Percentiles rank a stretch among this genome's conserved stretches.
phyloP scores from a whole-genome alignment of 2,888 invertebrate species.

The Tetranychus truncatus region DNA sequence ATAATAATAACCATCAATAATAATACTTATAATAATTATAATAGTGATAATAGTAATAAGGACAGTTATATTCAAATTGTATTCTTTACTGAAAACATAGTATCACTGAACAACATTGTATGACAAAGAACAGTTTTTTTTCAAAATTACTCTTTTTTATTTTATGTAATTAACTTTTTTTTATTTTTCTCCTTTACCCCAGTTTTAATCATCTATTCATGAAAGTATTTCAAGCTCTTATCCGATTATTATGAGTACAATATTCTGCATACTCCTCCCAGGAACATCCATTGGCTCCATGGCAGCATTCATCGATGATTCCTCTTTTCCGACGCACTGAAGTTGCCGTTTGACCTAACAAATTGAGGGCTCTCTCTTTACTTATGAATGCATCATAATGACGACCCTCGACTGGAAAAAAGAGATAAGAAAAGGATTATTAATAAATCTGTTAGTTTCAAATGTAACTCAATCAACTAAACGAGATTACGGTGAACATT shows the following conservation, averaged over 20 bases:
- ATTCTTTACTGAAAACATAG: too few species aligned
- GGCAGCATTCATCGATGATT: conserved; percentile 44
- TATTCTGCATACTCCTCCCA: conserved; percentile 49
- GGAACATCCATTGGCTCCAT: conserved; percentile 37
- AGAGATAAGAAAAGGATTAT: not conserved
- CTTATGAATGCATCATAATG: not conserved
- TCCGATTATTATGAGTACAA: conserved; percentile 40
- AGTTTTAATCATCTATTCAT: not conserved
- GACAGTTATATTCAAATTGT: too few species aligned
- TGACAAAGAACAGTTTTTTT: too few species aligned
- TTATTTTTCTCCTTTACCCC: too few species aligned
- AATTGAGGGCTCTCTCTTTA: conserved; percentile 22
- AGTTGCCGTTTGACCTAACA: not conserved
- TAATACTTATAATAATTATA: too few species aligned
- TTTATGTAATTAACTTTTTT: too few species aligned
- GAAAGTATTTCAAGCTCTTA: conserved; percentile 21
- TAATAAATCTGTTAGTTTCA: too few species aligned
- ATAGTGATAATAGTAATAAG: too few species aligned
- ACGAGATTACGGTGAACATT: too few species aligned
- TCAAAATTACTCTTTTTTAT: too few species aligned
- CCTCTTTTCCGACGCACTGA: conserved; percentile 25
- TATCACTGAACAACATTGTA: not conserved
- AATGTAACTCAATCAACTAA: too few species aligned
- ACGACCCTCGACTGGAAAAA: not conserved
- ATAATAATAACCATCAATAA: too few species aligned